phyloP scores from a whole-genome alignment of 2,113 vertebrate species.

The Cricetomys ansorgei region DNA sequence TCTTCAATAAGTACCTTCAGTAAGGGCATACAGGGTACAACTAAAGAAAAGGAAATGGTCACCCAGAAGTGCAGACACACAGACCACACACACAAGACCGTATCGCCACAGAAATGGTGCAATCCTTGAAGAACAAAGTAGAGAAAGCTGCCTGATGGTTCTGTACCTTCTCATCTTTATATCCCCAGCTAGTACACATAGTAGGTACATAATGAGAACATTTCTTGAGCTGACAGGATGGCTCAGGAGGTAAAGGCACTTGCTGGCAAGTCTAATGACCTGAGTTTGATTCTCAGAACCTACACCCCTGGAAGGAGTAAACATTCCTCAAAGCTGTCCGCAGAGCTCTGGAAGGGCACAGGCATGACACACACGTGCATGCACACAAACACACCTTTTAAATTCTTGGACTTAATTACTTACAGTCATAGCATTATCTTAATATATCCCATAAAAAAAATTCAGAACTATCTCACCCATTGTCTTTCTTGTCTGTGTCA shows the following conservation, averaged over 20 bases:
- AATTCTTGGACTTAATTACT: slow-evolving; percentile 38
- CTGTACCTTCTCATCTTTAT: background rate
- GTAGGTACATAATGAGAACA: slow-evolving; percentile 8
- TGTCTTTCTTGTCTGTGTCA: background rate
- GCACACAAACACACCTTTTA: too few relatives aligned
- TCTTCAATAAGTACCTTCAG: background rate
- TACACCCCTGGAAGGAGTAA: background rate
- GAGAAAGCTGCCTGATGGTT: background rate
- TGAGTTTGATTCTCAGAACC: background rate
- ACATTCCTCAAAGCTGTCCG: background rate
- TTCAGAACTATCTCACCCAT: background rate
- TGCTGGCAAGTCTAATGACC: background rate
- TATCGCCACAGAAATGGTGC: background rate
- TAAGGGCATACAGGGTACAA: background rate
- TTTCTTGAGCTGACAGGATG: background rate
- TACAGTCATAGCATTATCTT: slow-evolving; percentile 17
- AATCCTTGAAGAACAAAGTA: slow-evolving; percentile 4
- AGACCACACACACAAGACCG: background rate
- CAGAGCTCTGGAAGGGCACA: background rate
- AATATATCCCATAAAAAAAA: slow-evolving; percentile 48
- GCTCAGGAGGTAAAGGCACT: background rate
- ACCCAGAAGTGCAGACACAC: background rate
- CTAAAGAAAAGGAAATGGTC: slow-evolving; percentile 17
- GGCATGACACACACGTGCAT: background rate
- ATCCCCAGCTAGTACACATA: background rate